Percentiles rank a stretch among this genome's conserved stretches.
Evolutionary conservation across 1,140 invertebrate genomes (phyloP).

Genomic region (Ganaspis sp.): DNA sequence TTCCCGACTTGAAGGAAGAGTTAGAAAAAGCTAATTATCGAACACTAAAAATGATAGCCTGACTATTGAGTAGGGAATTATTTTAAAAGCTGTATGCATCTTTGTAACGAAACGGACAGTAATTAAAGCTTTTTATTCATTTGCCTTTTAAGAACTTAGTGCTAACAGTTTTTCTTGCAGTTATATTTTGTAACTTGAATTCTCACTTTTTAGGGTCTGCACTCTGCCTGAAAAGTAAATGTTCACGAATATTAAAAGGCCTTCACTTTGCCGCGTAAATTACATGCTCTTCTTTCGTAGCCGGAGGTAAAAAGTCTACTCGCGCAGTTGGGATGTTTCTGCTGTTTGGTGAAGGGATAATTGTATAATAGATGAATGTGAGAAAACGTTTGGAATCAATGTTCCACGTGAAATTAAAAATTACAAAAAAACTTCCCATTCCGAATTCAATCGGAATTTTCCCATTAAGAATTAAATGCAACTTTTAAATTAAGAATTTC

Average conservation of each 20-base stretch:
- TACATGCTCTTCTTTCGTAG: conserved; percentile 9
- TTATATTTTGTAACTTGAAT: background rate
- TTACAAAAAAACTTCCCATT: too few relatives aligned
- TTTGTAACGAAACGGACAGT: background rate
- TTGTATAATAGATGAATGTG: conserved; percentile 69
- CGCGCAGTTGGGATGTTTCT: conserved; percentile 48
- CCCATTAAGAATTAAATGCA: too few relatives aligned
- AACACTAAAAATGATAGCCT: background rate
- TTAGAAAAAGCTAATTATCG: background rate
- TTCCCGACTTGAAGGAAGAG: too few relatives aligned
- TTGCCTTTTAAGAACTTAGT: background rate
- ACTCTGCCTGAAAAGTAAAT: background rate
- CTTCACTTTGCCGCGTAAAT: conserved; percentile 5
- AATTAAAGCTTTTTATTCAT: background rate
- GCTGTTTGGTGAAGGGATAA: conserved; percentile 68
- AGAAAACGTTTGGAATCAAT: conserved; percentile 60
- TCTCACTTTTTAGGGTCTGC: background rate
- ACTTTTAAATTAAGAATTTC: too few relatives aligned
- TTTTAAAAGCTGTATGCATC: background rate
- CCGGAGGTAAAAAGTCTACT: background rate
- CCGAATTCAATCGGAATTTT: too few relatives aligned
- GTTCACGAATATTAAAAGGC: background rate
- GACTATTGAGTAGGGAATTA: background rate
- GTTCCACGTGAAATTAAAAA: too few relatives aligned
- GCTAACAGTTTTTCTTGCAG: background rate